Evolutionary conservation across 1,140 invertebrate genomes (phyloP), one percentile per base, ranked within the genome.

Genomic region (Zaprionus taronus): DNA sequence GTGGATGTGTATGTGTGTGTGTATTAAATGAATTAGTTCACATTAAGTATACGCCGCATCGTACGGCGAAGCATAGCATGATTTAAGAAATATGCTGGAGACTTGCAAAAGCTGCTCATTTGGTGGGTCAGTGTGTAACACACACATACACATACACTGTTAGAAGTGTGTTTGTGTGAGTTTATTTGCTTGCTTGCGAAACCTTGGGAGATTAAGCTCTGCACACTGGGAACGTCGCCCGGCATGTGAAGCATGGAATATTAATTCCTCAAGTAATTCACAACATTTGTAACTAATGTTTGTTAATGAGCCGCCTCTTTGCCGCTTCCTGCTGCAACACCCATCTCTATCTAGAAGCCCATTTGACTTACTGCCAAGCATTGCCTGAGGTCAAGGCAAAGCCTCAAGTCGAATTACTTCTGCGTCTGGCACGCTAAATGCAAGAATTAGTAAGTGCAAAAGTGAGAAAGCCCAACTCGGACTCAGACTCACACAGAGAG

Each of bases 241-340:
- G 62, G 60, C 80, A 84, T 89, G 84, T 81, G 68, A 81, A 72
- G 79, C 85, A 81, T 82, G 68, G 85, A 90, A 90, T 90, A 90
- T 90, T 90, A 90, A 90, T 90, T 91, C 81, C 81, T 82, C 85
- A 90, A 90, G 85, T 90, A 90, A 90, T 90, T 90, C 85, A 90
- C 85, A 90, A 82, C 85, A 90, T 90, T 90, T 90, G 86, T 87
- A 82, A 90, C 85, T 90, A 90, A 90, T 91, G 85, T 90, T 90
- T 90, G 86, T 90, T 90, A 90, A 90, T 90, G 85, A 90, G 85
- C 85, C 80, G 22, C n/a, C 58, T 9, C 22, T 20, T 28, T 24
- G 4, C 58, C 49, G 63, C 53, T 60, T n/a, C 53, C 24, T 14
- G 61, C 15, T 66, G 3, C 55, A 14, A 15, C 22, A 26, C 4